Percentiles rank a stretch among this genome's conserved stretches.
Conservation (phyloP, 2,888 invertebrate species). For the Ischnus inquisitorius region DNA sequence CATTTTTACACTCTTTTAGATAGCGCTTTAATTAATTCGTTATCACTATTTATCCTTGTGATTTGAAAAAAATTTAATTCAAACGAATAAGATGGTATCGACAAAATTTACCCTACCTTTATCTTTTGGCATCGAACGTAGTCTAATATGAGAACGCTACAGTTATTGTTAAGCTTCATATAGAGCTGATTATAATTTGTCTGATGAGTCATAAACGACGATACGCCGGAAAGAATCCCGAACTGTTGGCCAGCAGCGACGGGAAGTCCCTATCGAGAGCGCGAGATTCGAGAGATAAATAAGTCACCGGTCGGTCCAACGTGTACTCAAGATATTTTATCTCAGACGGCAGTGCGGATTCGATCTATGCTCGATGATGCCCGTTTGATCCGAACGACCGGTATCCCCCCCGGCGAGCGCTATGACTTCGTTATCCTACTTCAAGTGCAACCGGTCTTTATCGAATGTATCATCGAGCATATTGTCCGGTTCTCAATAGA, state of each 20-base stretch:
- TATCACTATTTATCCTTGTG: too few species aligned
- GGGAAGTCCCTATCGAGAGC: conserved; percentile 56
- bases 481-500: neutral
- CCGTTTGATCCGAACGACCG: neutral
- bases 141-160: too few species aligned
- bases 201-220: conserved; percentile 21
- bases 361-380: neutral
- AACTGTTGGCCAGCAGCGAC: conserved; percentile 36
- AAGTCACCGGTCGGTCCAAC: conserved; percentile 3
- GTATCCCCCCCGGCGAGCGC: neutral
- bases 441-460: neutral
- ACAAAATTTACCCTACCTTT: too few species aligned
- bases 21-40: too few species aligned
- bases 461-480: neutral
- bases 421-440: neutral
- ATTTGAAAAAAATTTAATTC: too few species aligned
- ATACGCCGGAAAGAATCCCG: conserved; percentile 38
- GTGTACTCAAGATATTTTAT: conserved; percentile 36
- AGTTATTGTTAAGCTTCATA: too few species aligned
- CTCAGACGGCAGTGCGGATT: neutral
- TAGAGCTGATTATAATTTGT: too few species aligned
- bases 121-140: too few species aligned
- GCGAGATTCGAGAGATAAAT: conserved; percentile 52
- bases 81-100: too few species aligned
- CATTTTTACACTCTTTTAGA: too few species aligned